These are phyloP conservation scores for Peromyscus nudipes DNA, from an alignment of 2,797 vertebrate species.

Conservation along the genomic window DNA sequence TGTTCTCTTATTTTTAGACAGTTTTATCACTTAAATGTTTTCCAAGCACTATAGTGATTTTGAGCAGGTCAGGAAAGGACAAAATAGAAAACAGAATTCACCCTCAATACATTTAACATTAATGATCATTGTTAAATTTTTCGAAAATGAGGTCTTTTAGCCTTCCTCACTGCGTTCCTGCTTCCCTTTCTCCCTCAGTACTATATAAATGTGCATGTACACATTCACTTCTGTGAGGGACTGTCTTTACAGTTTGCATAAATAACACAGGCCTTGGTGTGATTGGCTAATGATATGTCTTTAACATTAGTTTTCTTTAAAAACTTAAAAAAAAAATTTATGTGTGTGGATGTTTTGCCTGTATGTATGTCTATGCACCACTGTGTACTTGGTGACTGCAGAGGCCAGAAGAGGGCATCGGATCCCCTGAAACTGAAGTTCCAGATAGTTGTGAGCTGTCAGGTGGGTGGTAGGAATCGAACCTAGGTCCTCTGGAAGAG, in stretches of 20 bases:
- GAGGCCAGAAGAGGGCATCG: not conserved
- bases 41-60: not conserved
- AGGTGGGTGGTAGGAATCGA: not conserved
- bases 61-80: not conserved
- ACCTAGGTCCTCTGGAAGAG: not conserved
- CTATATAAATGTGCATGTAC: not conserved
- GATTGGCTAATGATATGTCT: not conserved
- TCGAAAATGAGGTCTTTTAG: not conserved
- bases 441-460: not conserved
- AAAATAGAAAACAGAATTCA: not conserved
- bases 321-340: not conserved
- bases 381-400: not conserved
- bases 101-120: not conserved
- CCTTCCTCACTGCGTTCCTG: not conserved
- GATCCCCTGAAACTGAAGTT: not conserved
- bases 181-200: not conserved
- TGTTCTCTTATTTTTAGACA: constrained; percentile 37
- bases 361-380: not conserved
- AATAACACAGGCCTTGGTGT: not conserved
- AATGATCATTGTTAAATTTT: constrained; percentile 32
- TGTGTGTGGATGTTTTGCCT: not conserved
- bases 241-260: not conserved
- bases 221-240: no score
- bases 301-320: not conserved
- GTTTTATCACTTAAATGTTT: not conserved